Percentiles rank a stretch among this genome's conserved stretches.
phyloP scores from a whole-genome alignment of 1,140 invertebrate genomes.

The Conus betulinus region DNA sequence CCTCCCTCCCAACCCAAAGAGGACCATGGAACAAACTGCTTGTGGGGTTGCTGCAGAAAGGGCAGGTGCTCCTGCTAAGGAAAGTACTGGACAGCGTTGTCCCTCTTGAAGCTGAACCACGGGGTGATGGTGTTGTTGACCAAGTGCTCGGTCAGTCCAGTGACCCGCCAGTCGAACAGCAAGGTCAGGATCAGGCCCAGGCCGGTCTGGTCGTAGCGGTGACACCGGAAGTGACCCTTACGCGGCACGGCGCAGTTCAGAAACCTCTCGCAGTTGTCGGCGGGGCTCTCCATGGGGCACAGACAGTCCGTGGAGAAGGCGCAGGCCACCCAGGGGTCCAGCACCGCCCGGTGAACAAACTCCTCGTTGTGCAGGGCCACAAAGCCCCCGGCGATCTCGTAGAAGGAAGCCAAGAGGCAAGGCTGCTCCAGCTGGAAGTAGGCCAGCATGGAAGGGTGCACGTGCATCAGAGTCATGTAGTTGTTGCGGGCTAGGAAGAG shows the following conservation, averaged over 20 bases:
- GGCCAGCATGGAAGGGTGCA: neutral
- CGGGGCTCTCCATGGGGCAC: neutral
- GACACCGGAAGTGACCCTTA: neutral
- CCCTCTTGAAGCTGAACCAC: neutral
- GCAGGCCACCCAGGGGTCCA: constrained; percentile 22
- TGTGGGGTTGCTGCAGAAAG: too few relatives aligned
- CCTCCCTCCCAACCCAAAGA: too few relatives aligned
- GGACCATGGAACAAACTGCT: too few relatives aligned
- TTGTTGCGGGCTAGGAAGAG: neutral
- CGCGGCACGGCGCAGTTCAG: too few relatives aligned
- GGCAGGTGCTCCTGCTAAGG: neutral
- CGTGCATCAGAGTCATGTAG: constrained; percentile 3
- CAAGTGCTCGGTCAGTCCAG: neutral
- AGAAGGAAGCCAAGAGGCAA: neutral
- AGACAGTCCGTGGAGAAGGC: neutral
- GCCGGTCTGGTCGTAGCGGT: constrained; percentile 9
- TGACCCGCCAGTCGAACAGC: neutral
- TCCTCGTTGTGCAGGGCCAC: neutral
- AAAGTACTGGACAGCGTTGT: neutral
- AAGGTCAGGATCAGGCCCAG: neutral
- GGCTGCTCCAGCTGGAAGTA: neutral
- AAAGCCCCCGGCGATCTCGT: neutral
- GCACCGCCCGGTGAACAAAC: neutral
- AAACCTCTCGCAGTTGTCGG: neutral
- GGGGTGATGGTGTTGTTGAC: neutral